Conservation (phyloP, 2,797 vertebrate genomes). For the Pseudochromis fuscus region DNA sequence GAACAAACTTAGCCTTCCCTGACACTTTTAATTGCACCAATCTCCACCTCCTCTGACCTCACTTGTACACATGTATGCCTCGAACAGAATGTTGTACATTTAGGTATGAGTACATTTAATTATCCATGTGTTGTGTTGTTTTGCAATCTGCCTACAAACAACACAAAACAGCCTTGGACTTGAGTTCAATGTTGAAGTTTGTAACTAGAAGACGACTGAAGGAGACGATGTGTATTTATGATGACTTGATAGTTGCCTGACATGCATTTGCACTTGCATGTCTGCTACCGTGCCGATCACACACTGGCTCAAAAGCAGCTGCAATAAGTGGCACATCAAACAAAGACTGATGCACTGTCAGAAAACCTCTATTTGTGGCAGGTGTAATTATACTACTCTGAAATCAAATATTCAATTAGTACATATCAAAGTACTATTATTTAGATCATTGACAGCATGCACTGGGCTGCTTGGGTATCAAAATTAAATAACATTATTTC, state of each 20-base stretch:
- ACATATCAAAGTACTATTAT: background rate
- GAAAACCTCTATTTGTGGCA: too few relatives aligned
- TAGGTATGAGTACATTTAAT: background rate
- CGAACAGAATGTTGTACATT: background rate
- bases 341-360: background rate
- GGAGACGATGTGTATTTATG: slow-evolving; percentile 1
- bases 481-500: too few relatives aligned
- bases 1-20: slow-evolving; percentile 11
- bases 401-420: background rate
- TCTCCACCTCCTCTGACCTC: slow-evolving; percentile 3
- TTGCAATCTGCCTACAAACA: background rate
- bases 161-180: background rate
- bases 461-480: background rate
- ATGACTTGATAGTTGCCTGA: background rate
- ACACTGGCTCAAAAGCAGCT: background rate
- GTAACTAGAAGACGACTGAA: slow-evolving; percentile 13
- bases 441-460: too few relatives aligned
- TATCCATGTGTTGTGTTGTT: too few relatives aligned
- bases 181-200: background rate
- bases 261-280: slow-evolving; percentile 1
- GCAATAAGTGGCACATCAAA: background rate
- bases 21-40: slow-evolving; percentile 16
- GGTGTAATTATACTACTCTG: background rate
- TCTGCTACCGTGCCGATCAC: background rate
- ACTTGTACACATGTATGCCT: too few relatives aligned